Evolutionary conservation across 2,113 vertebrate species (phyloP), one percentile per base, ranked within the genome.

Genomic region (Alosa alosa): DNA sequence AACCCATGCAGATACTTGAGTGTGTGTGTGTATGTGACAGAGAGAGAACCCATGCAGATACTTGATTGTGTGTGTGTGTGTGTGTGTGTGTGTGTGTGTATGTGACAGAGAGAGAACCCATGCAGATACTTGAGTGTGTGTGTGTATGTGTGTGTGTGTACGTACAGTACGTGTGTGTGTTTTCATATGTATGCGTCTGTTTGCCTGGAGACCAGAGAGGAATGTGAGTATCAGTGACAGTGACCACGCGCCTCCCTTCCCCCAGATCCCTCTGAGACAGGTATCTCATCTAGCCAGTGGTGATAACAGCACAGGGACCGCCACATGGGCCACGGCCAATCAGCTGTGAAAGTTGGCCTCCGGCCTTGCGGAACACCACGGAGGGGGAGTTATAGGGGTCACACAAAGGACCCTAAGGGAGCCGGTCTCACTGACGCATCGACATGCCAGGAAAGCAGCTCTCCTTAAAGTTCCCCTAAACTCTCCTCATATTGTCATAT

Each of bases 261-360:
- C 15, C 2, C 13, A 36, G 31, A 13, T 78, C 72, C 72, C 31
- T 13, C 72, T 41, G 72, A 41, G 72, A 39, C 72, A 17, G 31
- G 72, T 39, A 78, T 78, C 72, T 78, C 72, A 78, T 78, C 31
- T 78, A 13, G 13, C 31, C 31, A 36, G 31, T 15, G 31, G 8
- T 15, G 72, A 78, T 78, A 78, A 78, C 72, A 25, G 6, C n/a
- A 36, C 25, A 78, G 72, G 13, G 25, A 72, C 22, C 11, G 64
- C 10, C 8, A 25, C 25, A 72, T 72, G 64, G 64, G 64, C 72
- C 72, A 3, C 72, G 13, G 31, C 72, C 72, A 78, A 78, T 36
- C 72, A 78, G 72, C 72, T 78, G 72, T 78, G 72, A 78, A 39
- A 78, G 72, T 78, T 78, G 72, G 72, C 72, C 36, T 15, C 11